A percentile compares a stretch with the other conserved stretches of the same genome.
phyloP scores from a whole-genome alignment of 2,888 invertebrate genomes.

The Plutella xylostella region DNA sequence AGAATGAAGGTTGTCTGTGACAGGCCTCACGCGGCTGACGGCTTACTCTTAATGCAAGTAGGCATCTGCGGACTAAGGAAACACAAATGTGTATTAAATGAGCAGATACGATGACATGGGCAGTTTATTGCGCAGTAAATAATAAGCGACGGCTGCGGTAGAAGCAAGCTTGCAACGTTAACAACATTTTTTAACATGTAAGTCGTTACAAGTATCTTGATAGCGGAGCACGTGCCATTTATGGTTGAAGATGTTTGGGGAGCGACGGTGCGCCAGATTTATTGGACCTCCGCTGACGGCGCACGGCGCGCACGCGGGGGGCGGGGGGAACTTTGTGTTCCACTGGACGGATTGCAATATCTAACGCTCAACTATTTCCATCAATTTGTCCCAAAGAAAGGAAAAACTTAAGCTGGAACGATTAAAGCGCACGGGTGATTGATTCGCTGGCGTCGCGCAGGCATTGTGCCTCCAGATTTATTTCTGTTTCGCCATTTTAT shows the following conservation, averaged over 20 bases:
- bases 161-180: conserved; percentile 34
- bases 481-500: conserved; percentile 63
- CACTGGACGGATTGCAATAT: conserved; percentile 42
- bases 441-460: conserved; percentile 36
- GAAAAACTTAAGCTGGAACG: conserved; percentile 58
- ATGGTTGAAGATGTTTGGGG: conserved; percentile 50
- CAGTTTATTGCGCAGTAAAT: conserved; percentile 19
- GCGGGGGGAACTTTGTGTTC: conserved; percentile 48
- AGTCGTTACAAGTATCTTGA: conserved; percentile 48
- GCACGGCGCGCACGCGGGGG: conserved; percentile 44
- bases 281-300: conserved; percentile 45
- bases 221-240: conserved; percentile 52
- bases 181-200: conserved; percentile 47
- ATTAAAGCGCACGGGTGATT: conserved; percentile 53
- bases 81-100: conserved; percentile 43
- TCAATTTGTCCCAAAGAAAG: conserved; percentile 51
- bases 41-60: conserved; percentile 52
- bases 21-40: conserved; percentile 38
- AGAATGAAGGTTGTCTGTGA: conserved; percentile 43
- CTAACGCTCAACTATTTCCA: conserved; percentile 54
- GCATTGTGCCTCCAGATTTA: conserved; percentile 59
- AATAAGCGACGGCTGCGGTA: conserved; percentile 32
- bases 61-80: conserved; percentile 44
- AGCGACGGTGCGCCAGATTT: conserved; percentile 45
- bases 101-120: conserved; percentile 32